Conservation (phyloP, 2,113 vertebrate species). For the Anhinga anhinga region DNA sequence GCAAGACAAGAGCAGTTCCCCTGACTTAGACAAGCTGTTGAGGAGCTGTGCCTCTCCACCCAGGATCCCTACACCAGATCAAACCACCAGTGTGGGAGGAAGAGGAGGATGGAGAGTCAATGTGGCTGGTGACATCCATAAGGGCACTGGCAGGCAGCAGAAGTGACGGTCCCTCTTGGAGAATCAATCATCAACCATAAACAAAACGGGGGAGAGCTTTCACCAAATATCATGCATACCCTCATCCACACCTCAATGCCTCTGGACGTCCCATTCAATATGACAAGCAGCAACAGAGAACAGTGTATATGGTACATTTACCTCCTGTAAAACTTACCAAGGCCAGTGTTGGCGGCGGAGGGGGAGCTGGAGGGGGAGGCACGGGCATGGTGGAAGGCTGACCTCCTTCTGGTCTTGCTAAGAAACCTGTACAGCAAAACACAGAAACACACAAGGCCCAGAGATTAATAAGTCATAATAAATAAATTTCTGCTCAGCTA, state of each 20-base stretch:
- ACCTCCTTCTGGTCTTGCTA: conserved; percentile 40
- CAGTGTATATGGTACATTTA: not conserved
- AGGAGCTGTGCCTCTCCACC: not conserved
- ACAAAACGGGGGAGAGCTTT: not conserved
- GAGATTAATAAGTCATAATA: not conserved
- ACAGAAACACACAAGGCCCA: not conserved
- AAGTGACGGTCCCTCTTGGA: not conserved
- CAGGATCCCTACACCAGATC: not conserved
- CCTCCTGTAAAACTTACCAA: conserved; percentile 74
- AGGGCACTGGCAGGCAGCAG: not conserved
- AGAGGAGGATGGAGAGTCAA: not conserved
- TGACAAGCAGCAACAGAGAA: not conserved
- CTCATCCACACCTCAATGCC: not conserved
- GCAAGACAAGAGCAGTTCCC: not conserved
- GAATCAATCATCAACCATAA: not conserved
- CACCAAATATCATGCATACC: not conserved
- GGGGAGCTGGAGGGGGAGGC: conserved; percentile 86
- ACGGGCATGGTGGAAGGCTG: conserved; percentile 85
- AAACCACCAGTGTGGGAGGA: not conserved
- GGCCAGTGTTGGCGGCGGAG: conserved; percentile 85
- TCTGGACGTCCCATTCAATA: not conserved
- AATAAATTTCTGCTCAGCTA: not conserved
- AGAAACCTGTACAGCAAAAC: conserved; percentile 65
- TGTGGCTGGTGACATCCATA: not conserved
- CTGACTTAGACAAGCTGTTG: not conserved